Percentiles rank a stretch among this genome's conserved stretches.
phyloP scores from a whole-genome alignment of 2,797 vertebrate species.

The Sebastes oblongus region DNA sequence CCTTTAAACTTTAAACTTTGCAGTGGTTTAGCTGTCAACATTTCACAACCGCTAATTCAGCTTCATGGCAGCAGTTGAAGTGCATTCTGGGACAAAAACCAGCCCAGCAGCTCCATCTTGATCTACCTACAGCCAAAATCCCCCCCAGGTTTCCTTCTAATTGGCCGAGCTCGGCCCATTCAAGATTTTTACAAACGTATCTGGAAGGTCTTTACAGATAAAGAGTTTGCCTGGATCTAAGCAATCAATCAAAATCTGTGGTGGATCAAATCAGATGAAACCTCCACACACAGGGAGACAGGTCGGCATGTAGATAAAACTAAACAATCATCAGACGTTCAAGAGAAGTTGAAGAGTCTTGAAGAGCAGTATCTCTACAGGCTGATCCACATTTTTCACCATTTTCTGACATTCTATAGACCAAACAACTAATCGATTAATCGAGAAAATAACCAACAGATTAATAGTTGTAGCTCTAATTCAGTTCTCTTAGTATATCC shows the following conservation, averaged over 20 bases:
- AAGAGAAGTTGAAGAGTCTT: not conserved
- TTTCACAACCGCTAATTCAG: too few species aligned
- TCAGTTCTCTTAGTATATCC: too few species aligned
- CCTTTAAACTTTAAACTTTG: too few species aligned
- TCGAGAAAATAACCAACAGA: too few species aligned
- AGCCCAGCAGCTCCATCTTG: not conserved
- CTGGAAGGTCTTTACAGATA: not conserved
- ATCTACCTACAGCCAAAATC: too few species aligned
- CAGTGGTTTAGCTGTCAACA: too few species aligned
- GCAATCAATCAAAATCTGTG: not conserved
- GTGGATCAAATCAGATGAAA: not conserved
- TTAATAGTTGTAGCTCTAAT: too few species aligned
- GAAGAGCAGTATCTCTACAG: not conserved
- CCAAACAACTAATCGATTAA: too few species aligned
- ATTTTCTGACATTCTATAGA: too few species aligned
- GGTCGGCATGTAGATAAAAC: not conserved
- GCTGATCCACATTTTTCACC: too few species aligned
- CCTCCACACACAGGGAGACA: not conserved
- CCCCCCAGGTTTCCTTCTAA: not conserved
- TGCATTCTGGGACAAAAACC: not conserved
- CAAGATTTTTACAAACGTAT: not conserved
- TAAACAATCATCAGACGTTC: not conserved
- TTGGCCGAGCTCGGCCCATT: not conserved
- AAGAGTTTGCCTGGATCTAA: not conserved
- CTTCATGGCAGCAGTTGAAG: not conserved